phyloP scores from a whole-genome alignment of 2,797 vertebrate species.

The Neomorphus geoffroyi region DNA sequence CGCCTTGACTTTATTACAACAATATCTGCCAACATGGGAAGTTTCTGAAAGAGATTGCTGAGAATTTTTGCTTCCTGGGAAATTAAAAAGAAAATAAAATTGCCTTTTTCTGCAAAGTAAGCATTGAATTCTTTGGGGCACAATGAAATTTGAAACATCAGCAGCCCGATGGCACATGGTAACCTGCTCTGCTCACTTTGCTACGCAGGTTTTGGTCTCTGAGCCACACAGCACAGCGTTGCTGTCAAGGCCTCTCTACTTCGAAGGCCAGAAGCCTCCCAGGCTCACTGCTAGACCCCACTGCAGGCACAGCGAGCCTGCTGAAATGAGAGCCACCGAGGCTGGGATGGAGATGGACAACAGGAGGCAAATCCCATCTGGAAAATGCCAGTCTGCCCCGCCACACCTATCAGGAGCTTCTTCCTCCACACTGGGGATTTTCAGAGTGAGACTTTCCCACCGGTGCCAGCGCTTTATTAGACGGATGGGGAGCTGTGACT shows the following conservation, averaged over 20 bases:
- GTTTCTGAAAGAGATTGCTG: neutral
- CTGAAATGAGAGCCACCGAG: fast-evolving
- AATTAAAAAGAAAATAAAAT: neutral
- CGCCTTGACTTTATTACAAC: neutral
- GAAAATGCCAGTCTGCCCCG: neutral
- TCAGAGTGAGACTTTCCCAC: neutral
- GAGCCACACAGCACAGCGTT: neutral
- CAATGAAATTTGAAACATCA: neutral
- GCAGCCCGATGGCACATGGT: neutral
- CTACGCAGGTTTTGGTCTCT: fast-evolving
- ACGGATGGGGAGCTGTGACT: neutral
- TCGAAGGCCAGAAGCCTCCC: neutral
- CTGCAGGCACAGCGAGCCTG: fast-evolving
- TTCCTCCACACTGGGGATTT: neutral
- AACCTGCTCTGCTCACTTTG: fast-evolving
- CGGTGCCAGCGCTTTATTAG: neutral
- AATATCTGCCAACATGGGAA: neutral
- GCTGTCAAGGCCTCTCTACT: neutral
- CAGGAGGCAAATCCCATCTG: neutral
- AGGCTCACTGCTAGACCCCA: neutral
- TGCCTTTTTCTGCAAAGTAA: neutral
- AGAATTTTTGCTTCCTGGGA: neutral
- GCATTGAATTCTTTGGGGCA: neutral
- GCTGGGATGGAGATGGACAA: neutral
- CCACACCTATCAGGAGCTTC: neutral